Evolutionary conservation across 1,140 invertebrate genomes (phyloP), one percentile per base, ranked within the genome.

Genomic region (Aporrectodea caliginosa): DNA sequence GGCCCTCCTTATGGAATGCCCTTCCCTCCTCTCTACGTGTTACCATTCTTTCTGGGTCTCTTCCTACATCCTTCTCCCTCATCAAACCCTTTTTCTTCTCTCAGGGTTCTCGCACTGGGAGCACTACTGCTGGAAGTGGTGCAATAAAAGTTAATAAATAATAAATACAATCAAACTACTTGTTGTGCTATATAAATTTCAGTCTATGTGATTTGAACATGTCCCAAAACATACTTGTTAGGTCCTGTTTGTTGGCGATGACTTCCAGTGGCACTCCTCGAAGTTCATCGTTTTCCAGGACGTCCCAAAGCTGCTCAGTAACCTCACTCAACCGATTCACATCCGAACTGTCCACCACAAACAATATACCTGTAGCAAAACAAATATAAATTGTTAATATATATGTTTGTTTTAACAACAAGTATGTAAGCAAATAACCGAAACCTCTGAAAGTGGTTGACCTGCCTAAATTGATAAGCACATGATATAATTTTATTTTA

Each of bases 241-340:
- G 31, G 34, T 82, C 88, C 78, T 88, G 88, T 82, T 88, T 88
- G 80, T 88, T 88, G 14, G 87, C 87, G 6, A 88, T 73, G 1
- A 88, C 83, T 22, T 87, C 82, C 0, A 88, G 83, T 2, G 87
- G 87, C 0, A 88, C 87, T 16, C 83, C 83, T 73, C 73, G 77
- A 85, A 88, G 85, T 29, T 83, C 84, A 58, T 84, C 82, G 75
- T 43, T 32, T 1, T 80, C 77, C 1, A 82, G 33, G 35, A 82
- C 69, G 0, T 69, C 58, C 27, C 77, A 75, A 0, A 80, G 75
- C 34, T 80, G 75, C 1, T 22, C 75, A 78, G 22, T 85, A 16
- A 79, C 73, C 73, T 84, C 81, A 1, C 22, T 70, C 35, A 84
- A 70, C n/a, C 75, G 35, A 1, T 29, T 83, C 2, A 84, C 71